Conservation (phyloP, 2,888 invertebrate species). For the Junonia oenone region DNA sequence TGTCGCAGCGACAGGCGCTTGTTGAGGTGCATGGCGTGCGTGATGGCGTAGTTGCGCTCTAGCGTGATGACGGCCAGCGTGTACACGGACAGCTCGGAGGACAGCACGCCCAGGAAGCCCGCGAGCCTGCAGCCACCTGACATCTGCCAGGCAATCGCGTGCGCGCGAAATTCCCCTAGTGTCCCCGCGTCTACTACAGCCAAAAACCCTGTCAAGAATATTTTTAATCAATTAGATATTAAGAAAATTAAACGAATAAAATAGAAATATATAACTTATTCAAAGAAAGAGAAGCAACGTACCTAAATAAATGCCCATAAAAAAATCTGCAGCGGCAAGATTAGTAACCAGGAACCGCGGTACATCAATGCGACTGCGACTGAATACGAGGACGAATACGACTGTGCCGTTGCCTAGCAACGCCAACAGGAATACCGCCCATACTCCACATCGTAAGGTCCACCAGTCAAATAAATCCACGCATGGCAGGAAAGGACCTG, state of each 20-base stretch:
- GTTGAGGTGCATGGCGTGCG: constrained; percentile 98
- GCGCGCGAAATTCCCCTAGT: constrained; percentile 96
- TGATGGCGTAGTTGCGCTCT: constrained; percentile 97
- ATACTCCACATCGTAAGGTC: constrained; percentile 97
- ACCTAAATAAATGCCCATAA: constrained; percentile 97
- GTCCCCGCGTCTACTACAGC: constrained; percentile 98
- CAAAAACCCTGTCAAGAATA: constrained; percentile 83
- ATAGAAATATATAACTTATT: background rate
- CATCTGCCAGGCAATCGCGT: constrained; percentile 98
- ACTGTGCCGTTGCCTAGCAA: constrained; percentile 97
- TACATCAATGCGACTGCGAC: constrained; percentile 96
- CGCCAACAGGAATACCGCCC: constrained; percentile 97
- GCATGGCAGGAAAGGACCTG: constrained; percentile 96
- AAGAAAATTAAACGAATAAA: background rate
- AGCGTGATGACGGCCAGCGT: constrained; percentile 97
- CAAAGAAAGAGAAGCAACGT: constrained; percentile 27
- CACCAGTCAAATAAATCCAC: constrained; percentile 98
- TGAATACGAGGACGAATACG: constrained; percentile 94
- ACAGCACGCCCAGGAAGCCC: constrained; percentile 95
- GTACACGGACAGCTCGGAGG: constrained; percentile 96
- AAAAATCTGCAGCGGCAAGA: constrained; percentile 97
- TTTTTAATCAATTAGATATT: background rate
- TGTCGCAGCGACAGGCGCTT: constrained; percentile 94
- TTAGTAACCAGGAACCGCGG: constrained; percentile 98
- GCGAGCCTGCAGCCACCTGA: constrained; percentile 95